A percentile compares a stretch with the other conserved stretches of the same genome.
Evolutionary conservation across 2,888 invertebrate species (phyloP).

Genomic region (Chymomyza procnemis): DNA sequence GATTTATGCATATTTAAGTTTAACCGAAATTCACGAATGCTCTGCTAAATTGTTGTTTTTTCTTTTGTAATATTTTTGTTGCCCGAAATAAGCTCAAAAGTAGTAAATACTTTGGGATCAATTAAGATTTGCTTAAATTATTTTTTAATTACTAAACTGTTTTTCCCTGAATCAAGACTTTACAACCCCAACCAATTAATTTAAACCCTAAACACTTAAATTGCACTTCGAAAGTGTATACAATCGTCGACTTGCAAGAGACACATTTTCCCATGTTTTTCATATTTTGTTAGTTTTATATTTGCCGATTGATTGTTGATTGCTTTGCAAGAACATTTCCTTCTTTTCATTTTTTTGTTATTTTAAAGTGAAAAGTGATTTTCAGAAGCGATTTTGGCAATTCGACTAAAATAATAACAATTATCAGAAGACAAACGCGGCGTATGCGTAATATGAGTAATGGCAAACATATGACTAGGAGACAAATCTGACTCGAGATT

Average conservation of each 20-base stretch:
- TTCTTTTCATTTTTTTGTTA: neutral
- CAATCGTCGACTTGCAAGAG: neutral
- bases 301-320: conserved; percentile 62
- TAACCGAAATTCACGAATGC: too few relatives aligned
- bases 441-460: neutral
- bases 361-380: conserved; percentile 46
- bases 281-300: neutral
- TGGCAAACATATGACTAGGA: neutral
- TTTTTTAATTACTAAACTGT: too few relatives aligned
- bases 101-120: too few relatives aligned
- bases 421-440: neutral
- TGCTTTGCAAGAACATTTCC: neutral
- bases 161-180: too few relatives aligned
- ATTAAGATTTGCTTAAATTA: too few relatives aligned
- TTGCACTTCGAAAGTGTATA: neutral
- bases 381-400: conserved; percentile 23
- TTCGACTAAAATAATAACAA: neutral
- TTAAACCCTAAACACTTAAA: neutral
- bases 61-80: too few relatives aligned
- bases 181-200: too few relatives aligned
- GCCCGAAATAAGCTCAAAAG: too few relatives aligned
- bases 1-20: too few relatives aligned
- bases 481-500: neutral
- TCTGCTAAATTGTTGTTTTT: too few relatives aligned
- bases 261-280: neutral